phyloP scores from a whole-genome alignment of 1,140 invertebrate genomes.

The Euborellia annulipes region DNA sequence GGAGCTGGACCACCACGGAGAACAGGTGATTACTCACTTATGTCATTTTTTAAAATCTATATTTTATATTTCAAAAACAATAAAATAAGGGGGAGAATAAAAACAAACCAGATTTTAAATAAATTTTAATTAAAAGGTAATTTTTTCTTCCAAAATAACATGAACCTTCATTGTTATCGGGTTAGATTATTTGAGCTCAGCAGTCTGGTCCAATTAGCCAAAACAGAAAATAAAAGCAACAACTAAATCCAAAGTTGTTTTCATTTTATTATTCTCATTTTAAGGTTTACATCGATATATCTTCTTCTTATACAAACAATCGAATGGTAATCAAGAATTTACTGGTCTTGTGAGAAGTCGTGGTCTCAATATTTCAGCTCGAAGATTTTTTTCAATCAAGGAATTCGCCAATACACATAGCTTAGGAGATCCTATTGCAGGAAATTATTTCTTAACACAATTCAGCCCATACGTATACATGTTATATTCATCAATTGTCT shows the following conservation, averaged over 20 bases:
- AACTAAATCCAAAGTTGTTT: neutral
- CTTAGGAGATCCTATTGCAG: constrained; percentile 24
- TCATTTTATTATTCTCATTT: neutral
- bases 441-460: constrained; percentile 25
- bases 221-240: too few species aligned
- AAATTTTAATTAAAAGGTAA: too few species aligned
- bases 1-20: constrained; percentile 26
- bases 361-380: constrained; percentile 6
- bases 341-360: neutral
- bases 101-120: too few species aligned
- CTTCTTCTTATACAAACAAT: neutral
- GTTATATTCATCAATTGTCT: too few species aligned
- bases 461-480: constrained; percentile 26
- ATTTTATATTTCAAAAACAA: too few species aligned
- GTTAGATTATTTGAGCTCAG: too few species aligned
- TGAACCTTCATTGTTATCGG: too few species aligned
- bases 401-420: constrained; percentile 26
- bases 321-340: neutral
- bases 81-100: too few species aligned
- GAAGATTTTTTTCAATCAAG: constrained; percentile 20
- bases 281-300: neutral
- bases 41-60: too few species aligned
- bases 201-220: too few species aligned
- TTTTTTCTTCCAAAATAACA: too few species aligned
- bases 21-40: constrained; percentile 3